Evolutionary conservation across 2,113 vertebrate species (phyloP).

Genomic region (Sinocyclocheilus anophthalmus): DNA sequence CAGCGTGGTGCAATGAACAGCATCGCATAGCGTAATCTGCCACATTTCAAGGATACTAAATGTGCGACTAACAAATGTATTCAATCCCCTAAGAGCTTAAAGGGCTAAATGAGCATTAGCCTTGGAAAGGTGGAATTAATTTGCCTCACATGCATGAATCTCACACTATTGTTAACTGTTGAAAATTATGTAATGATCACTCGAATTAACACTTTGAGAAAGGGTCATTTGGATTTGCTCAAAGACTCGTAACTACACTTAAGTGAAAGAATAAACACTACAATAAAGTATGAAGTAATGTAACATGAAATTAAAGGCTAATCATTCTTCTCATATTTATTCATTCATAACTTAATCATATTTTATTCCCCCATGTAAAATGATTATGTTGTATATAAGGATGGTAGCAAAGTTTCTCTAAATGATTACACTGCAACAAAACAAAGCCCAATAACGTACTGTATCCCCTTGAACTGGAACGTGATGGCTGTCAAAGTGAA

Average conservation of each 20-base stretch:
- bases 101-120: constrained; percentile 41
- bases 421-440: constrained; percentile 35
- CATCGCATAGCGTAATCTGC: constrained; percentile 47
- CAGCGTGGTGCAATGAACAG: constrained; percentile 25
- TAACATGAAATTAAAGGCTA: neutral
- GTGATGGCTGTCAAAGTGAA: constrained; percentile 32
- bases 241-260: neutral
- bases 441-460: constrained; percentile 37
- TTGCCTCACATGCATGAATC: constrained; percentile 16
- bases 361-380: neutral
- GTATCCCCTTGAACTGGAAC: constrained; percentile 7
- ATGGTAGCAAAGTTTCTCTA: neutral
- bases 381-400: neutral
- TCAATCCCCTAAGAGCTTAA: constrained; percentile 41
- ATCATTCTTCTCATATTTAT: neutral
- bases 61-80: constrained; percentile 47
- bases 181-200: constrained; percentile 15
- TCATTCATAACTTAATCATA: neutral
- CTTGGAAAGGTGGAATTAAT: constrained; percentile 38
- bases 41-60: constrained; percentile 51
- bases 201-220: constrained; percentile 19
- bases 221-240: neutral
- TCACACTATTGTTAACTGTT: constrained; percentile 35
- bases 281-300: neutral
- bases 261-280: neutral